Evolutionary conservation across 2,888 invertebrate genomes (phyloP), one percentile per base, ranked within the genome.

Genomic region (Philaethria dido): DNA sequence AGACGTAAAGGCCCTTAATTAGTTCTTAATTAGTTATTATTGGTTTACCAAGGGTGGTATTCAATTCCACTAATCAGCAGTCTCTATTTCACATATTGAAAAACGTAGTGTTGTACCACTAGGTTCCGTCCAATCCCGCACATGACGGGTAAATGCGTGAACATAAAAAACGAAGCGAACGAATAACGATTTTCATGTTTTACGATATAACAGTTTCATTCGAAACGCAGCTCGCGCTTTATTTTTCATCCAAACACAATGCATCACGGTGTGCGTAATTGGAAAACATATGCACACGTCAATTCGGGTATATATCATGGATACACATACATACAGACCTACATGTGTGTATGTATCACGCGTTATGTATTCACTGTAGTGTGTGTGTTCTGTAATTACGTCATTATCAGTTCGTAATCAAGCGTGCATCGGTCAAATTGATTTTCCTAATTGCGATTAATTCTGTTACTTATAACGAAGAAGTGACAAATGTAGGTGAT

Each of bases 381-480:
- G 72, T 74, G 80, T 78, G 81, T 80, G 82, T 68, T 74, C 71
- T 75, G 76, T 84, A 83, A 85, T 86, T 83, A 83, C 82, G 74
- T 78, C 83, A 86, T 85, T 83, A 86, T 80, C 79, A 77, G 78
- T 74, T 75, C 74, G 81, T 82, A 81, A 84, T 82, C 80, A 82
- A 81, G 79, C 81, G 77, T 68, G 79, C 79, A 77, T 80, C 79
- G 77, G 77, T 75, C 78, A 78, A 80, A 85, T 84, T 83, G 82
- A 85, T 86, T 84, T 83, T 78, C 80, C 80, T 82, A 82, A 84
- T 86, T 83, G 81, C 81, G 77, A 76, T 77, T 77, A 76, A 74
- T 75, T 69, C 68, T 68, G 69, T 64, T 59, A 54, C 59, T 60
- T 50, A 60, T 65, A 60, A 36, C 20, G 29, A 44, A 50, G 44